phyloP scores from a whole-genome alignment of 1,140 invertebrate species.

The Drosophila baimaii region DNA sequence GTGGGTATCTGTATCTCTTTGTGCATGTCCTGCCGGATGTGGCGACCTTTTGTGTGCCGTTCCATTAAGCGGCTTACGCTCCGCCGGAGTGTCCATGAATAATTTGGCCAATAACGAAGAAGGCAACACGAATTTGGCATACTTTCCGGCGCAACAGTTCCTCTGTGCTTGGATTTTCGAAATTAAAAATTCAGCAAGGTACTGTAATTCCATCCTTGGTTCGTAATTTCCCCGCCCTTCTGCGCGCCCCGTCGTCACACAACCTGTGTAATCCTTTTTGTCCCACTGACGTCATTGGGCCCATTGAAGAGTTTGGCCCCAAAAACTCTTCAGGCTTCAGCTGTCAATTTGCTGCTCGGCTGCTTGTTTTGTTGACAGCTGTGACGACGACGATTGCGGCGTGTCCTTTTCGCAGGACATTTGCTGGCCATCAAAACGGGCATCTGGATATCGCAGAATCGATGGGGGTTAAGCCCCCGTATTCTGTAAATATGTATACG shows the following conservation, averaged over 20 bases:
- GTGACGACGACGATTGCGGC: constrained; percentile 46
- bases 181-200: constrained; percentile 29
- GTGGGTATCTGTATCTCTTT: constrained; percentile 9
- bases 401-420: constrained; percentile 49
- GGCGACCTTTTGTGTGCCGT: constrained; percentile 72
- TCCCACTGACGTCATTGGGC: constrained; percentile 52
- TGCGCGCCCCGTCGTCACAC: not conserved
- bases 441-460: constrained; percentile 32
- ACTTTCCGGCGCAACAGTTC: constrained; percentile 63
- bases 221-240: not conserved
- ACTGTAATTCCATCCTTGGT: not conserved
- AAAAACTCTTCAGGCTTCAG: constrained; percentile 30
- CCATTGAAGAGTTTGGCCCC: constrained; percentile 12
- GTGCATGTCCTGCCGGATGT: constrained; percentile 57
- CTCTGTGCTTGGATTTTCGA: not conserved
- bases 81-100: constrained; percentile 68
- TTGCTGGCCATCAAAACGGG: constrained; percentile 34
- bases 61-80: constrained; percentile 76
- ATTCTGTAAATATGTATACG: not conserved
- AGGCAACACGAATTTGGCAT: constrained; percentile 5
- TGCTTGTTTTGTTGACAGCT: constrained; percentile 49
- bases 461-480: constrained; percentile 3
- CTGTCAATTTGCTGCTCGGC: constrained; percentile 40
- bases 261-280: constrained; percentile 18
- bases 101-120: constrained; percentile 61